Conservation (phyloP, 2,113 vertebrate genomes). For the Nanger granti region DNA sequence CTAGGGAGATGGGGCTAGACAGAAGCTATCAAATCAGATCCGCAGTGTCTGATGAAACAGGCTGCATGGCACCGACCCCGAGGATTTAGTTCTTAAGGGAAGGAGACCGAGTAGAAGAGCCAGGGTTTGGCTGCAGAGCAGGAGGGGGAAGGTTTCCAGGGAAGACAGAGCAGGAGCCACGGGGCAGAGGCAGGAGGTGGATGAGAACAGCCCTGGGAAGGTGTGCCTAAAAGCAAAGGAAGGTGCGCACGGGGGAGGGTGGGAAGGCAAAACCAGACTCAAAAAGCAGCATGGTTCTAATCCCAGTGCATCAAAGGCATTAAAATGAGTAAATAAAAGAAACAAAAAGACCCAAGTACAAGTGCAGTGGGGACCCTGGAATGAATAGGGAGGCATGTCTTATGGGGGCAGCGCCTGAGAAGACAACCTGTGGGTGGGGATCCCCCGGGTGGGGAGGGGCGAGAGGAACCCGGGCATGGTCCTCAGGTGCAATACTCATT, state of each 20-base stretch:
- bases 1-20: no score
- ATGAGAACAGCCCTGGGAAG: background rate
- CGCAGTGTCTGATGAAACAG: background rate
- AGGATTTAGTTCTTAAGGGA: background rate
- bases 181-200: background rate
- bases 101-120: background rate
- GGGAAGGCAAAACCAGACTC: background rate
- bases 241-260: rapidly evolving
- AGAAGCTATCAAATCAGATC: background rate
- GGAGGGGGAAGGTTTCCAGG: background rate
- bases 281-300: background rate
- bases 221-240: background rate
- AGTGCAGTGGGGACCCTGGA: background rate
- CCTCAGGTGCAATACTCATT: background rate
- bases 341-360: background rate
- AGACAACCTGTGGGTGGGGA: background rate
- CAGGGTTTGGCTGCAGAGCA: background rate
- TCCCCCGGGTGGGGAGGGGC: rapidly evolving
- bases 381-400: background rate
- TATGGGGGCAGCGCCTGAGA: rapidly evolving
- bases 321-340: background rate
- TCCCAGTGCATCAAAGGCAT: background rate
- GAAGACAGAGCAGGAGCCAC: background rate
- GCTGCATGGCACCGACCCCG: background rate
- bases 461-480: background rate